Conservation (phyloP, 2,797 vertebrate genomes). For the Mormyrops boulengeri region DNA sequence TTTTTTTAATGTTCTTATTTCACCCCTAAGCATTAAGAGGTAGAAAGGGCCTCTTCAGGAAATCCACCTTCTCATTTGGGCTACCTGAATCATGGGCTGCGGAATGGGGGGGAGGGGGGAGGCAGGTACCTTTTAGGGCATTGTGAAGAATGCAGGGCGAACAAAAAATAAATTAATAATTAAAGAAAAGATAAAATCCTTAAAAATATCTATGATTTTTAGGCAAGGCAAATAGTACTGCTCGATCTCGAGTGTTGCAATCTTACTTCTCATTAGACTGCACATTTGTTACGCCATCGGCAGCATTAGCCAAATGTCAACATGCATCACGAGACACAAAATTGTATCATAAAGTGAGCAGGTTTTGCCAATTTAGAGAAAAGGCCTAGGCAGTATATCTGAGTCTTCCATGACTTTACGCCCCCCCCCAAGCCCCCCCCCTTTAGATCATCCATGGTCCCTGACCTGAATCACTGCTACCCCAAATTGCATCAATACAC, state of each 20-base stretch:
- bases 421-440: background rate
- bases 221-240: background rate
- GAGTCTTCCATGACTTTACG: background rate
- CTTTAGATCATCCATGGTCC: background rate
- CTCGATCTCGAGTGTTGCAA: background rate
- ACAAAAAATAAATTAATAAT: background rate
- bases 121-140: background rate
- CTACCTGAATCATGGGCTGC: background rate
- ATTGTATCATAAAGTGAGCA: background rate
- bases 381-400: background rate
- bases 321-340: background rate
- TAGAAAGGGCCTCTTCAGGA: background rate
- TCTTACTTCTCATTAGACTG: background rate
- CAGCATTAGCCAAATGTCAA: background rate
- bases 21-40: background rate
- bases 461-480: background rate
- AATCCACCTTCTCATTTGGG: background rate
- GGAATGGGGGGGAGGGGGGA: background rate
- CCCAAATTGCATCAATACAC: background rate
- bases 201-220: background rate
- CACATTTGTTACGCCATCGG: background rate
- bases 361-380: background rate
- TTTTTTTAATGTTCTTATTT: background rate
- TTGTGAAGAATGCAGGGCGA: background rate
- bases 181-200: background rate